These are phyloP conservation scores for Ornithoptera priamus DNA, from an alignment of 2,888 invertebrate genomes.

Conservation along the genomic window DNA sequence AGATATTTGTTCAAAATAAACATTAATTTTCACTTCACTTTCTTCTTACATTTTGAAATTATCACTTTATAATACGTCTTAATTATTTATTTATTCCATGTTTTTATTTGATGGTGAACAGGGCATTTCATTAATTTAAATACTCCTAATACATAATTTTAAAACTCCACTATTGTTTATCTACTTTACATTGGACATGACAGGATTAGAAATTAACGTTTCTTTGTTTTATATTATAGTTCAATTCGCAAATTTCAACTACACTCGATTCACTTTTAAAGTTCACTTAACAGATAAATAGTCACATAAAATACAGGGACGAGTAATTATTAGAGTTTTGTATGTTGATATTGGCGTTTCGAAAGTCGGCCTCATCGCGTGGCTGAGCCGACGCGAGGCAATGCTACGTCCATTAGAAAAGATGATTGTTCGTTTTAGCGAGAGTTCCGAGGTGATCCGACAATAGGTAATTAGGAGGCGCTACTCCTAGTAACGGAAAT, in stretches of 20 bases:
- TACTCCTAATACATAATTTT: slow-evolving; percentile 50
- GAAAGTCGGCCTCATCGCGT: slow-evolving; percentile 11
- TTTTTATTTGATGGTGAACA: slow-evolving; percentile 37
- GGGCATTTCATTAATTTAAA: slow-evolving; percentile 46
- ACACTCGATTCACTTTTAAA: slow-evolving; percentile 31
- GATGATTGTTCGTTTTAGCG: slow-evolving; percentile 81
- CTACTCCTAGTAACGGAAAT: slow-evolving; percentile 80
- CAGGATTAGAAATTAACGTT: slow-evolving; percentile 63
- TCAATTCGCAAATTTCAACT: slow-evolving; percentile 27
- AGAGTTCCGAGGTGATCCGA: slow-evolving; percentile 82
- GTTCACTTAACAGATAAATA: slow-evolving; percentile 19
- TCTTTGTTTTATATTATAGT: slow-evolving; percentile 25
- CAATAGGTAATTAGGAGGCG: slow-evolving; percentile 81
- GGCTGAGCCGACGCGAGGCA: slow-evolving; percentile 25
- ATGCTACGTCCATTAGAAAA: slow-evolving; percentile 78
- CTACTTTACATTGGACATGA: slow-evolving; percentile 66
- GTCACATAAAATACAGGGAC: slow-evolving; percentile 26
- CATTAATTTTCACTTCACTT: not conserved
- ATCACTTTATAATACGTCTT: slow-evolving; percentile 12
- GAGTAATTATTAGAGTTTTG: slow-evolving; percentile 13
- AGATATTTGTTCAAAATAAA: slow-evolving; percentile 2
- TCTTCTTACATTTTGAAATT: slow-evolving; percentile 6
- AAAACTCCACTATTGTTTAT: slow-evolving; percentile 53
- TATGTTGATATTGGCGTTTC: slow-evolving; percentile 10
- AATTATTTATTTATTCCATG: slow-evolving; percentile 26